phyloP scores from a whole-genome alignment of 2,113 vertebrate genomes.

The Cebus imitator region DNA sequence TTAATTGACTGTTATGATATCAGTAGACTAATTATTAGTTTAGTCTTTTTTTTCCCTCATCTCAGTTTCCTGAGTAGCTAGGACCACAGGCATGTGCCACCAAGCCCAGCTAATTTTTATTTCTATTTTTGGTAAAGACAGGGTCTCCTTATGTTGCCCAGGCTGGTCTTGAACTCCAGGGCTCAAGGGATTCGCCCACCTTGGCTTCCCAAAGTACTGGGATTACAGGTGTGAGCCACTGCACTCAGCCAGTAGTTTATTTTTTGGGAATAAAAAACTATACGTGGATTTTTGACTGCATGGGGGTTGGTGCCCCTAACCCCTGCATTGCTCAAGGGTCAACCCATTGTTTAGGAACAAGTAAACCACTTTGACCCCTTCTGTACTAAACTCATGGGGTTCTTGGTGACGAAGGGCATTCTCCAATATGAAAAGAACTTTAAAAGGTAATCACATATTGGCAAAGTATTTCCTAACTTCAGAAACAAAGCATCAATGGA shows the following conservation, averaged over 20 bases:
- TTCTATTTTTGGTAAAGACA: too few species aligned
- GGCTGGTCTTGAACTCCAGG: too few species aligned
- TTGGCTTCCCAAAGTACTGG: too few species aligned
- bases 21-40: background rate
- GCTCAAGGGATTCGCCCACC: too few species aligned
- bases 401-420: background rate
- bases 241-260: background rate
- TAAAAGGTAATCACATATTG: background rate
- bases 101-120: too few species aligned
- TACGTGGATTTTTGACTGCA: background rate
- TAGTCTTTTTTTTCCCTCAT: too few species aligned
- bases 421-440: background rate
- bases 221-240: too few species aligned
- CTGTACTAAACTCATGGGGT: background rate
- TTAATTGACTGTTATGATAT: background rate
- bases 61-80: too few species aligned
- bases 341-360: background rate
- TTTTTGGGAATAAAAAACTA: background rate
- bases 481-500: background rate
- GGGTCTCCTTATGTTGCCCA: too few species aligned
- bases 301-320: background rate
- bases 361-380: background rate
- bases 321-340: background rate
- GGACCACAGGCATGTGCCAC: too few species aligned
- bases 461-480: background rate